These are phyloP conservation scores for Trichopoda pennipes DNA, from an alignment of 2,888 invertebrate genomes.

Conservation along the genomic window DNA sequence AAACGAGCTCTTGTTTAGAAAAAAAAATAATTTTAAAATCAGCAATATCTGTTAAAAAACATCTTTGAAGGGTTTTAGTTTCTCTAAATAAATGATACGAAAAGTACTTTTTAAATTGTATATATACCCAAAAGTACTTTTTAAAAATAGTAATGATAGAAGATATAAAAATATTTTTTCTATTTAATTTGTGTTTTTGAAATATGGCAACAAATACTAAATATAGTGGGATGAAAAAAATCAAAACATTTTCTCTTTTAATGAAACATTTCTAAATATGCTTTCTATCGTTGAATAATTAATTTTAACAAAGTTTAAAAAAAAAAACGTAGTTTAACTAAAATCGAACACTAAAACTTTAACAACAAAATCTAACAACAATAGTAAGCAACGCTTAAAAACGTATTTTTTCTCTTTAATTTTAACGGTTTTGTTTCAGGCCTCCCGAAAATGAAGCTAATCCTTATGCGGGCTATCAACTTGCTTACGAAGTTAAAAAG, in stretches of 20 bases:
- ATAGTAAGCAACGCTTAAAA: conserved; percentile 66
- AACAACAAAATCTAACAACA: conserved; percentile 55
- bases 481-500: conserved; percentile 99
- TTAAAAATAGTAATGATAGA: too few species aligned
- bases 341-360: conserved; percentile 35
- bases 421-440: conserved; percentile 86
- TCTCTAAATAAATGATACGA: too few species aligned
- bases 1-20: too few species aligned
- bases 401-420: conserved; percentile 69
- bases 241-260: conserved; percentile 13
- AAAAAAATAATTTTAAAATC: too few species aligned
- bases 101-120: too few species aligned
- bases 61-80: too few species aligned
- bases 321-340: conserved; percentile 34
- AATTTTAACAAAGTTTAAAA: conserved; percentile 19
- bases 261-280: conserved; percentile 44
- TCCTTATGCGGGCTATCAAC: conserved; percentile 98
- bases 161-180: too few species aligned
- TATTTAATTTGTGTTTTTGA: too few species aligned
- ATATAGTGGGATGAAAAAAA: neutral
- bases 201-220: too few species aligned
- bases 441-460: conserved; percentile 92
- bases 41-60: too few species aligned
- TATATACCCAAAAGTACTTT: too few species aligned
- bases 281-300: conserved; percentile 20